A percentile compares a stretch with the other conserved stretches of the same genome.
Conservation (phyloP, 2,888 invertebrate species). For the Trichopria drosophilae region DNA sequence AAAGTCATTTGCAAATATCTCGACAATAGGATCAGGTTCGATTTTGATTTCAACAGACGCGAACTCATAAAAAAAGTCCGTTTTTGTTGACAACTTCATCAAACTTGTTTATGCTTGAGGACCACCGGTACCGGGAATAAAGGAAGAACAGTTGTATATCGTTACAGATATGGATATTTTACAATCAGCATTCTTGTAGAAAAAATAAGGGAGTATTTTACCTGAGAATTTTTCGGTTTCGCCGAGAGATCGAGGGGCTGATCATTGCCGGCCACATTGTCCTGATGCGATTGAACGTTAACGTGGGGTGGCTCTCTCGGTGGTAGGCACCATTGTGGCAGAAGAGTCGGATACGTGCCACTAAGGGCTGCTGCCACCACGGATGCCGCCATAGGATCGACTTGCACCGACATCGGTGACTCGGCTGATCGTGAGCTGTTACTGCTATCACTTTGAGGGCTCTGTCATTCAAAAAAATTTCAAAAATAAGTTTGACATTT, state of each 20-base stretch:
- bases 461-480: conserved; percentile 42
- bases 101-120: too few species aligned
- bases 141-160: too few species aligned
- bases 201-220: conserved; percentile 19
- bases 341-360: conserved; percentile 60
- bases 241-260: conserved; percentile 87
- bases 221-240: conserved; percentile 66
- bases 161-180: too few species aligned
- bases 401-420: conserved; percentile 58
- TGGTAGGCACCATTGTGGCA: conserved; percentile 57
- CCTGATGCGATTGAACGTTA: conserved; percentile 54
- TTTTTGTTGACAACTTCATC: too few species aligned
- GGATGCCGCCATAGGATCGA: conserved; percentile 68
- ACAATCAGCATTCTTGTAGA: not conserved
- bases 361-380: conserved; percentile 70
- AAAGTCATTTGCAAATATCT: too few species aligned
- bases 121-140: too few species aligned
- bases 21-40: too few species aligned
- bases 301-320: conserved; percentile 59
- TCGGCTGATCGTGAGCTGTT: conserved; percentile 58
- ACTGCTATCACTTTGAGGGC: conserved; percentile 58
- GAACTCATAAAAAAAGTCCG: too few species aligned
- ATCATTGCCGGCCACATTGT: conserved; percentile 61
- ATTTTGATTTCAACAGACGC: too few species aligned
- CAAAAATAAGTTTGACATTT: too few species aligned